Evolutionary conservation across 2,888 invertebrate species (phyloP).

Genomic region (Drosophila barbarae): DNA sequence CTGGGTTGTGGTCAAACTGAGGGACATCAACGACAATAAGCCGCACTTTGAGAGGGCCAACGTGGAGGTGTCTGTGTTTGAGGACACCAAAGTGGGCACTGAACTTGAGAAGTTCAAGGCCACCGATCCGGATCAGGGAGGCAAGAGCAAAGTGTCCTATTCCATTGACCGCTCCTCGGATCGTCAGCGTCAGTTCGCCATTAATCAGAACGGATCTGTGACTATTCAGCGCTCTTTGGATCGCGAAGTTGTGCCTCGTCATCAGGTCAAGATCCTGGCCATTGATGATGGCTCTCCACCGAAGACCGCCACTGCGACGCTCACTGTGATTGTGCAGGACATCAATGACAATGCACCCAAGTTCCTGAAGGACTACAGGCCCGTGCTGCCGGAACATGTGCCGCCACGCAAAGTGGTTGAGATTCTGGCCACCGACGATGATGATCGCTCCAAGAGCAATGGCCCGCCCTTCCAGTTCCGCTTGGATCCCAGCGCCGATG

Average conservation of each 20-base stretch:
- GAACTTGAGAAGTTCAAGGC: constrained; percentile 96
- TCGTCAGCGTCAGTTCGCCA: constrained; percentile 94
- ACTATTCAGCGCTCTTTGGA: constrained; percentile 95
- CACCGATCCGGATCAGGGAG: constrained; percentile 96
- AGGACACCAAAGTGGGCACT: constrained; percentile 95
- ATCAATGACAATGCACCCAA: constrained; percentile 97
- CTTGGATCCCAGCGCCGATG: constrained; percentile 95
- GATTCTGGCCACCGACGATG: constrained; percentile 95
- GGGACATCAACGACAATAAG: constrained; percentile 98
- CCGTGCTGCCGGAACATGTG: constrained; percentile 95
- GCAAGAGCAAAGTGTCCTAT: constrained; percentile 93
- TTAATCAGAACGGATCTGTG: constrained; percentile 96
- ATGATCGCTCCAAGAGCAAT: constrained; percentile 95
- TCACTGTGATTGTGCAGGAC: constrained; percentile 96
- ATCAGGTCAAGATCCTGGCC: constrained; percentile 97
- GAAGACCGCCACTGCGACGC: constrained; percentile 94
- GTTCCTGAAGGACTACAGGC: constrained; percentile 94
- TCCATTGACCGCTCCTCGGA: constrained; percentile 96
- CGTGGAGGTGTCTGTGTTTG: constrained; percentile 94
- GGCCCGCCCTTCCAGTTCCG: constrained; percentile 98
- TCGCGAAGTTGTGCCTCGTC: constrained; percentile 95
- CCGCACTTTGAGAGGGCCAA: constrained; percentile 96
- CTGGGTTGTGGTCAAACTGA: constrained; percentile 94
- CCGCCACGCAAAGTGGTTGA: constrained; percentile 95
- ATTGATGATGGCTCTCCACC: constrained; percentile 96